Conservation (phyloP, 37 sponge, comb jelly and placozoan species). For the Bolinopsis microptera region DNA sequence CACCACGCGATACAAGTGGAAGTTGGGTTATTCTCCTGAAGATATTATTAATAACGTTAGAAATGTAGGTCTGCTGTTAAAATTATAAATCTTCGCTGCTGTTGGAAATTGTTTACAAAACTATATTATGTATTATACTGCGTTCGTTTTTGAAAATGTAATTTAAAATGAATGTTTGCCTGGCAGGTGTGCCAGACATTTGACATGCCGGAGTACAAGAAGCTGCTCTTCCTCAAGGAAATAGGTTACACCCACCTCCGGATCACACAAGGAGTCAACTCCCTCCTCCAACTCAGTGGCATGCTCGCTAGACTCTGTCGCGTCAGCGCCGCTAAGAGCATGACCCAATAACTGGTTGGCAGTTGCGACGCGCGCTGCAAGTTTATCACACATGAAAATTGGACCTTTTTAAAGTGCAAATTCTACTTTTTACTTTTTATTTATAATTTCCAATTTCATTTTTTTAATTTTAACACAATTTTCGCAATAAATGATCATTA, state of each 20-base stretch:
- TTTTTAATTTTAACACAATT: no score
- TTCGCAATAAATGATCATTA: no score
- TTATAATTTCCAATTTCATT: no score
- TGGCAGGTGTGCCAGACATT: slow-evolving; percentile 89
- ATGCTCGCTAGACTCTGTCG: slow-evolving; percentile 88
- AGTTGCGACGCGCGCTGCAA: no score
- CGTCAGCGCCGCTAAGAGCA: not conserved
- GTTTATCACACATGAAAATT: no score
- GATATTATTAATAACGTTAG: slow-evolving; percentile 92
- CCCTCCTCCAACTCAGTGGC: slow-evolving; percentile 92
- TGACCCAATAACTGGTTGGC: slow-evolving; percentile 54
- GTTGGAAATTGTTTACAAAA: not conserved
- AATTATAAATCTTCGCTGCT: not conserved
- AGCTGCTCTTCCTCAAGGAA: slow-evolving; percentile 77
- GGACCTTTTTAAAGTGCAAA: no score
- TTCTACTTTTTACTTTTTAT: no score
- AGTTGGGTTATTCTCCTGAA: slow-evolving; percentile 94
- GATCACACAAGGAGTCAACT: slow-evolving; percentile 87
- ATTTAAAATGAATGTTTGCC: no score
- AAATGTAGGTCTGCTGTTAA: slow-evolving; percentile 17
- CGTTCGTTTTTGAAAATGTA: not conserved
- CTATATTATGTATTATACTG: not conserved
- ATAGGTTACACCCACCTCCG: slow-evolving; percentile 92
- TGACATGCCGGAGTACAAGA: slow-evolving; percentile 91
- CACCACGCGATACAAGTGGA: no score